These are phyloP conservation scores for Oreortyx pictus DNA, from an alignment of 2,797 vertebrate species.

Conservation along the genomic window DNA sequence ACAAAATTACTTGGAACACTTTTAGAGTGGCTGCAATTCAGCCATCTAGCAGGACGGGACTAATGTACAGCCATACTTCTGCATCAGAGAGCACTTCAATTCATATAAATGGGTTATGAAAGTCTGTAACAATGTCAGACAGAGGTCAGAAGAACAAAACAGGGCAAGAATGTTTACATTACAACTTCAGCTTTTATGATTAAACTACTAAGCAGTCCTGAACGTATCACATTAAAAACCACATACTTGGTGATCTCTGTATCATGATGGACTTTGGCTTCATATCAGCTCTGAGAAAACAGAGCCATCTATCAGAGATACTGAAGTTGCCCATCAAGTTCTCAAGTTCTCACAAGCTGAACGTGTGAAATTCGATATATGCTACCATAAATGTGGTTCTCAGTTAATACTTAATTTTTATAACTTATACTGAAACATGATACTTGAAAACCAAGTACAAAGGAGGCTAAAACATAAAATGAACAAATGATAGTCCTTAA, in stretches of 20 bases:
- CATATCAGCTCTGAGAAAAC: neutral
- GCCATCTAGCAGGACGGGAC: neutral
- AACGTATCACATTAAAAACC: neutral
- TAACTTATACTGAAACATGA: neutral
- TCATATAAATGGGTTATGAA: neutral
- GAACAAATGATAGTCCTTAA: neutral
- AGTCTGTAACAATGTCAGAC: neutral
- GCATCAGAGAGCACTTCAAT: neutral
- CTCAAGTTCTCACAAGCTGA: slow-evolving; percentile 48
- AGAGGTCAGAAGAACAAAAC: neutral
- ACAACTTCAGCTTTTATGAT: neutral
- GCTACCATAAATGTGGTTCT: neutral
- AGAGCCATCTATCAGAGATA: slow-evolving; percentile 19
- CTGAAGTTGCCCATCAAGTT: neutral
- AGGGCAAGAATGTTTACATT: neutral
- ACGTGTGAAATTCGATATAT: slow-evolving; percentile 1
- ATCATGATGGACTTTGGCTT: neutral
- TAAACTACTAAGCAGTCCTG: neutral
- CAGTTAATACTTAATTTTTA: slow-evolving; percentile 27
- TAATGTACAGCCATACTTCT: accelerated
- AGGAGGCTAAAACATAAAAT: neutral
- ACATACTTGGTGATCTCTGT: neutral
- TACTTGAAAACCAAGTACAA: neutral
- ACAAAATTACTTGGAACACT: neutral
- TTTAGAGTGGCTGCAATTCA: neutral